phyloP scores from a whole-genome alignment of 92 coral and sea anemone species.

The Paragorgia papillata region DNA sequence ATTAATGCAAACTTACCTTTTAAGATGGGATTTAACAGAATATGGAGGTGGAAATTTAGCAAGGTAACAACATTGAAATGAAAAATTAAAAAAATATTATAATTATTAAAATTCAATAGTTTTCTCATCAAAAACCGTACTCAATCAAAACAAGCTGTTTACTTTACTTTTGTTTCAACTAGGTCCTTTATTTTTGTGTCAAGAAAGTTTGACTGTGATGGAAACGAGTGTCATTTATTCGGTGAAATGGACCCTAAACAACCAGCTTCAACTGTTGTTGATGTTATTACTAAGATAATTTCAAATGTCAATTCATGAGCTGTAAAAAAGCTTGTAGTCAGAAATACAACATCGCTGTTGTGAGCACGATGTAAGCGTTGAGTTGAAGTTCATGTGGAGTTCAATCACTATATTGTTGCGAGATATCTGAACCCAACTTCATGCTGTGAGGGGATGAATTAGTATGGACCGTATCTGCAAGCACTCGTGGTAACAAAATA shows the following conservation, averaged over 20 bases:
- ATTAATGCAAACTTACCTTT: too few species aligned
- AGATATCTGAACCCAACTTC: too few species aligned
- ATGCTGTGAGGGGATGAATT: too few species aligned
- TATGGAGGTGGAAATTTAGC: slow-evolving; percentile 48
- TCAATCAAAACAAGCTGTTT: background rate
- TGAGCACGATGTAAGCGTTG: too few species aligned
- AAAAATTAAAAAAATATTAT: too few species aligned
- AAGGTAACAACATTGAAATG: slow-evolving; percentile 3
- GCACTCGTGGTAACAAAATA: too few species aligned
- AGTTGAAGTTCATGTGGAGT: too few species aligned
- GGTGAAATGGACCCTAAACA: slow-evolving; percentile 82
- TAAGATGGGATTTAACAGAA: slow-evolving; percentile 91
- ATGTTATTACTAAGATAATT: slow-evolving; percentile 60
- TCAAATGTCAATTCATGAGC: slow-evolving; percentile 29
- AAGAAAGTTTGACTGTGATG: slow-evolving; percentile 80
- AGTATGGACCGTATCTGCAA: too few species aligned
- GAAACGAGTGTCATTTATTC: slow-evolving; percentile 92
- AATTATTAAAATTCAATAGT: too few species aligned
- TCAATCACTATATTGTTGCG: too few species aligned
- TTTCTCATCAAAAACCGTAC: too few species aligned
- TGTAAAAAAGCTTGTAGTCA: background rate
- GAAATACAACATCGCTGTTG: background rate
- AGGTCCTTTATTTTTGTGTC: slow-evolving; percentile 92
- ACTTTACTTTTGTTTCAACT: background rate
- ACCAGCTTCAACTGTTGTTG: slow-evolving; percentile 80